Evolutionary conservation across 2,888 invertebrate species (phyloP).

Genomic region (Xanthia togata): DNA sequence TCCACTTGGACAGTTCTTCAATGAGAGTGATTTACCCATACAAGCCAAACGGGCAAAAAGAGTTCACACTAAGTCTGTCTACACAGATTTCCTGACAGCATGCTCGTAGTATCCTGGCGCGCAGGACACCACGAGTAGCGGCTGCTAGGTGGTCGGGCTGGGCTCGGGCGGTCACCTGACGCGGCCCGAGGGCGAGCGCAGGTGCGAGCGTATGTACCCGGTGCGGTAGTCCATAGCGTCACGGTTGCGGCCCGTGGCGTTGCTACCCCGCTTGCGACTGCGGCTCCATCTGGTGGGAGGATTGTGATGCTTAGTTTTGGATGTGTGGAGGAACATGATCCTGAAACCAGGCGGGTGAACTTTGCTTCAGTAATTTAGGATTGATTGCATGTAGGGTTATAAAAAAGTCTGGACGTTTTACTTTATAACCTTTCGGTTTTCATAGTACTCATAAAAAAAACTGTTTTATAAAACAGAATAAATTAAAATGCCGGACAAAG

Average conservation of each 20-base stretch:
- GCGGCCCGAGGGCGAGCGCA: constrained; percentile 97
- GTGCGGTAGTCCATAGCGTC: constrained; percentile 95
- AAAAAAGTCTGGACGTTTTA: neutral
- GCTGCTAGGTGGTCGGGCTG: constrained; percentile 50
- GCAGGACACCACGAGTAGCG: constrained; percentile 57
- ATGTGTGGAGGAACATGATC: constrained; percentile 44
- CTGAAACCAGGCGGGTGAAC: constrained; percentile 42
- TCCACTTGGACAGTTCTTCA: constrained; percentile 25
- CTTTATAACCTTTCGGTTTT: neutral
- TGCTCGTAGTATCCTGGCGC: constrained; percentile 56
- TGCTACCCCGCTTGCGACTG: constrained; percentile 92
- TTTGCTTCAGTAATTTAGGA: constrained; percentile 40
- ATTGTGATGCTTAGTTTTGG: constrained; percentile 56
- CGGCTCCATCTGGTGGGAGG: constrained; percentile 94
- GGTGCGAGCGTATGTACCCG: constrained; percentile 97
- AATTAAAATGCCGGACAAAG: no score
- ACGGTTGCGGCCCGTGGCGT: constrained; percentile 88
- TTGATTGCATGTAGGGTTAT: neutral
- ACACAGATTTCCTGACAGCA: constrained; percentile 58
- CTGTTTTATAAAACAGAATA: no score
- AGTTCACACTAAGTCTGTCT: constrained; percentile 47
- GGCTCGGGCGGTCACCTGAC: constrained; percentile 94
- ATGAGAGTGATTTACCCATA: constrained; percentile 40
- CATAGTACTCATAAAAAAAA: neutral
- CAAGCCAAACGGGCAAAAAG: constrained; percentile 40